A percentile compares a stretch with the other conserved stretches of the same genome.
Conservation (phyloP, 2,113 vertebrate genomes). For the Periophthalmus modestus region DNA sequence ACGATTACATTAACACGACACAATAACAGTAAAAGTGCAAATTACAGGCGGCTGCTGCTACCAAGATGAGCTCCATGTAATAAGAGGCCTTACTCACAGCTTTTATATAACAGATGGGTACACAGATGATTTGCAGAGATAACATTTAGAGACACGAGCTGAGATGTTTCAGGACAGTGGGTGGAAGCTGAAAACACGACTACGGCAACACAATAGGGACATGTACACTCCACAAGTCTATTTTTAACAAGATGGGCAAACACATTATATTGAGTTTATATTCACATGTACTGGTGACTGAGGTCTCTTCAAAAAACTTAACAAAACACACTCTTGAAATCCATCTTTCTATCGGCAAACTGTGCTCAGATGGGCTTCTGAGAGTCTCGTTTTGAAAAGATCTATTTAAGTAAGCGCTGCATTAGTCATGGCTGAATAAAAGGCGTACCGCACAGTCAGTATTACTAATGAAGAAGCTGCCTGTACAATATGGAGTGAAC, state of each 20-base stretch:
- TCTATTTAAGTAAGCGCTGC: neutral
- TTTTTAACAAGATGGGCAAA: neutral
- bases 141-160: neutral
- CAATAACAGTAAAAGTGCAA: too few species aligned
- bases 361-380: neutral
- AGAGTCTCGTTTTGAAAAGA: neutral
- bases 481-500: neutral
- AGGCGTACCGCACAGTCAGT: neutral
- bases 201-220: neutral
- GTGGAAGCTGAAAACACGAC: neutral
- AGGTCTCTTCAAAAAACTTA: neutral
- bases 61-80: too few species aligned
- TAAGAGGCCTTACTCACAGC: too few species aligned
- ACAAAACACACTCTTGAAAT: neutral
- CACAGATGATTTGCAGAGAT: neutral
- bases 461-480: neutral
- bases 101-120: too few species aligned
- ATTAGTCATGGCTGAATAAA: slow-evolving; percentile 4
- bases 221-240: neutral
- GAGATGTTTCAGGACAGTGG: neutral
- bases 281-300: neutral
- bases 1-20: too few species aligned
- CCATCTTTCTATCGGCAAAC: slow-evolving; percentile 1
- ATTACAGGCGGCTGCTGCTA: too few species aligned
- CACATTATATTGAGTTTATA: neutral